Conservation (phyloP, 1,140 invertebrate species). For the Bombus sylvicola region DNA sequence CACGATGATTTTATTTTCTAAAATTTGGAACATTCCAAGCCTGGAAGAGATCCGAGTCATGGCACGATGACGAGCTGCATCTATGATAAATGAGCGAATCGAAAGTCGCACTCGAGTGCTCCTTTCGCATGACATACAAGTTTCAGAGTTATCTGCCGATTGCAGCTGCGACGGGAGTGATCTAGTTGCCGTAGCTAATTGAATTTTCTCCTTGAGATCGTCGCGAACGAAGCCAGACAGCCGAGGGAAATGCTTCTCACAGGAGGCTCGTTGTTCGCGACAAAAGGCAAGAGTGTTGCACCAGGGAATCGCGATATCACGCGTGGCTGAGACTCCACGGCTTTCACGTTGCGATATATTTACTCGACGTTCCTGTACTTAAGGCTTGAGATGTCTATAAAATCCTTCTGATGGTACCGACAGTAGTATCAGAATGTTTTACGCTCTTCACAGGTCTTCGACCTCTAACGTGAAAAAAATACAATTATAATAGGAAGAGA, state of each 20-base stretch:
- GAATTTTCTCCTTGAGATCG: constrained; percentile 74
- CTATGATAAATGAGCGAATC: not conserved
- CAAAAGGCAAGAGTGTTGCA: constrained; percentile 69
- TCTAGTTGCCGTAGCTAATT: constrained; percentile 66
- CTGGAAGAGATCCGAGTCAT: not conserved
- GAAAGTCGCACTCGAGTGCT: not conserved
- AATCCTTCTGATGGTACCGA: constrained; percentile 52
- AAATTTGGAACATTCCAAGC: not conserved
- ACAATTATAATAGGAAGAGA: not conserved
- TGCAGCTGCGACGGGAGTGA: constrained; percentile 62
- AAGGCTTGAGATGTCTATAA: constrained; percentile 53
- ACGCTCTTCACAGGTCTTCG: constrained; percentile 49
- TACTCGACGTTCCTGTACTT: not conserved
- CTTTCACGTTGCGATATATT: constrained; percentile 44
- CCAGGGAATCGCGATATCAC: constrained; percentile 71
- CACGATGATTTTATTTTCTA: not conserved
- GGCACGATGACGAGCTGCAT: not conserved
- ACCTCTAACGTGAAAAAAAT: constrained; percentile 5
- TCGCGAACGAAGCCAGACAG: constrained; percentile 62
- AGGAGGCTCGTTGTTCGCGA: constrained; percentile 74
- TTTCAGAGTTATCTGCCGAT: constrained; percentile 56
- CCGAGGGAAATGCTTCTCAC: constrained; percentile 48
- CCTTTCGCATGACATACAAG: constrained; percentile 29
- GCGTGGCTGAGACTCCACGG: constrained; percentile 64
- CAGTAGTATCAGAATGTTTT: constrained; percentile 44